These are phyloP conservation scores for Xenotilapia leptura DNA, from an alignment of 2,113 vertebrate genomes.

Conservation along the genomic window DNA sequence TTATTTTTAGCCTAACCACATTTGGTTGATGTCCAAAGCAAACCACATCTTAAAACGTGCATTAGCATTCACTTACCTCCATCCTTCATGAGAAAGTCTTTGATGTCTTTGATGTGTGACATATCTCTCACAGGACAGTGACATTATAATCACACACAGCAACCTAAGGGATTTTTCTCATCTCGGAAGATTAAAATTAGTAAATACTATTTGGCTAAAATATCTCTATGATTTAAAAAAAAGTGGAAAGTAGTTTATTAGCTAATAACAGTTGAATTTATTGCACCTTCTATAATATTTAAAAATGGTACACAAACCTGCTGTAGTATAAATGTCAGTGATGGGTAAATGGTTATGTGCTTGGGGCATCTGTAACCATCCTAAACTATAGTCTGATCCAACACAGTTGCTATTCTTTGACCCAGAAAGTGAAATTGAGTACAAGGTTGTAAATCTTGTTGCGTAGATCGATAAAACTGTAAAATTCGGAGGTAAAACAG, in stretches of 20 bases:
- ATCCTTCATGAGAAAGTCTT: background rate
- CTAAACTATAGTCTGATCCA: background rate
- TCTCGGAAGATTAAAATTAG: background rate
- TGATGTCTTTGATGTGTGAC: background rate
- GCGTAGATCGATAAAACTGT: background rate
- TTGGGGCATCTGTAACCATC: background rate
- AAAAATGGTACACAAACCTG: background rate
- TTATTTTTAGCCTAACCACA: background rate
- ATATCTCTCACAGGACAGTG: background rate
- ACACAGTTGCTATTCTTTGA: background rate
- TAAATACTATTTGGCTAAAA: background rate
- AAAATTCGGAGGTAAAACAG: background rate
- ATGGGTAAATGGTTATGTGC: background rate
- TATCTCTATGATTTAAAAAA: accelerated
- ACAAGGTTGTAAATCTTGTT: background rate
- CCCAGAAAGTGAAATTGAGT: background rate
- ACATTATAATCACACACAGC: background rate
- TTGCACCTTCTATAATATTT: background rate
- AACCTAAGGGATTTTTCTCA: background rate
- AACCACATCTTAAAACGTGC: background rate
- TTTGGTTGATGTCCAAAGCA: background rate
- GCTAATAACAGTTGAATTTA: background rate
- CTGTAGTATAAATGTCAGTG: background rate
- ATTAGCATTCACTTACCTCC: background rate
- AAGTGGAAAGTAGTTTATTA: background rate